Evolutionary conservation across 2,797 vertebrate species (phyloP), one percentile per base, ranked within the genome.

Genomic region (Sphaeramia orbicularis): DNA sequence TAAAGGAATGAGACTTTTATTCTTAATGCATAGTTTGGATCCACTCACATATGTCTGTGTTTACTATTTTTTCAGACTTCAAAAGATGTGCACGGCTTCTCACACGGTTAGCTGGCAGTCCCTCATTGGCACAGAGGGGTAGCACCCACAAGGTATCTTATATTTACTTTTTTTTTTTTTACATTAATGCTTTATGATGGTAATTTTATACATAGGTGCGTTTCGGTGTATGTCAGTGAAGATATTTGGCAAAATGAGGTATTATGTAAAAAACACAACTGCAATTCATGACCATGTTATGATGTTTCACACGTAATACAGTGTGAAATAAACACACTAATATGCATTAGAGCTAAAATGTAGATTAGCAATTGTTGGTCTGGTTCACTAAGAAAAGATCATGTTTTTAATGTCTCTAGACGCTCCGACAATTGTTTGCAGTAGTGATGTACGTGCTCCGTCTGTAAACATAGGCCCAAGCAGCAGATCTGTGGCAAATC

Each of bases 71-170:
- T 30, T 70, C 83, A 99, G 98, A 96, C 89, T 97, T 96, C 76
- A 97, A 95, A 93, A 94, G 98, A 92, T 99, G 98, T 76, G 97
- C 97, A 6, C 93, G 97, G 83, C 96, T 99, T 72, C 97, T 99
- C 60, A 96, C 94, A 10, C 93, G 96, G 76, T 91, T 99, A 88
- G 97, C 98, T 1, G 94, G 94, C 80, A 99, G 95, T 87, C 96
- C 95, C 0, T 87, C 95, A 91, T 99, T n/a, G n/a, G 98, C 89
- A 95, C 93, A 78, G 95, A 96, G 80, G 95, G 96, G 87, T 97
- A 95, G 91, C 83, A 53, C 60, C 55, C 36, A 74, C 72, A 81
- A 92, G 92, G 92, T 93, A 91, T 30, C 15, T 4, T 4, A 36
- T 7, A 11, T 12, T 60, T 27, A 41, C 6, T 32, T 50, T 38